Conservation (phyloP, 2,113 vertebrate genomes). For the Elephantulus edwardii region DNA sequence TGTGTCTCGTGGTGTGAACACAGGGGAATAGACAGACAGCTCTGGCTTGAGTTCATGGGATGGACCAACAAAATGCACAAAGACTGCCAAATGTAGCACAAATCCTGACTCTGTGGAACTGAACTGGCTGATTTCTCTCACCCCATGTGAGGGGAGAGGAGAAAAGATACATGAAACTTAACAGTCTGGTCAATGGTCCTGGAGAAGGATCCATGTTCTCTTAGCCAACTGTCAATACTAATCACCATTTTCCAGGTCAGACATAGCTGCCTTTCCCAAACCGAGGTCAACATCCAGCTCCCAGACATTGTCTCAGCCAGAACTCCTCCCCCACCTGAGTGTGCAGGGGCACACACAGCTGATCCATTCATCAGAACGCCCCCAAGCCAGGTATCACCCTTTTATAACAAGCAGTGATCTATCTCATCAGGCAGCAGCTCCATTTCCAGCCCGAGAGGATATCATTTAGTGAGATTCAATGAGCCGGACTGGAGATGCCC, state of each 20-base stretch:
- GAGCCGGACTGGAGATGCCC: slow-evolving; percentile 57
- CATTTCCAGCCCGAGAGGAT: neutral
- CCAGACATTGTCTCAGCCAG: neutral
- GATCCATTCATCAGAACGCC: neutral
- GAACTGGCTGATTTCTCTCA: too few species aligned
- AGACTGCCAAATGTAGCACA: too few species aligned
- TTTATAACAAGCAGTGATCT: slow-evolving; percentile 26
- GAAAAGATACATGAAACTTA: too few species aligned
- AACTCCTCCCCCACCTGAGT: fast-evolving
- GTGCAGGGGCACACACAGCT: neutral
- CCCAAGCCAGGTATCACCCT: slow-evolving; percentile 27
- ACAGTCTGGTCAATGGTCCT: too few species aligned
- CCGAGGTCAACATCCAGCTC: neutral
- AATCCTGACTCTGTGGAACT: too few species aligned
- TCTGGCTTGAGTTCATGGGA: too few species aligned
- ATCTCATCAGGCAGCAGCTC: slow-evolving; percentile 69
- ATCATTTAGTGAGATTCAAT: slow-evolving; percentile 47
- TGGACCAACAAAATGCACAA: too few species aligned
- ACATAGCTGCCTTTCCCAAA: neutral
- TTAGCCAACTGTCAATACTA: neutral
- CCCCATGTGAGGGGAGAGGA: too few species aligned
- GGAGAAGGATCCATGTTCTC: too few species aligned
- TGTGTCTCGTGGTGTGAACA: too few species aligned
- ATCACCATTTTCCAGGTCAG: neutral
- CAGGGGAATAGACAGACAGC: too few species aligned